Evolutionary conservation across 2,888 invertebrate species (phyloP).

Genomic region (Troides helena): DNA sequence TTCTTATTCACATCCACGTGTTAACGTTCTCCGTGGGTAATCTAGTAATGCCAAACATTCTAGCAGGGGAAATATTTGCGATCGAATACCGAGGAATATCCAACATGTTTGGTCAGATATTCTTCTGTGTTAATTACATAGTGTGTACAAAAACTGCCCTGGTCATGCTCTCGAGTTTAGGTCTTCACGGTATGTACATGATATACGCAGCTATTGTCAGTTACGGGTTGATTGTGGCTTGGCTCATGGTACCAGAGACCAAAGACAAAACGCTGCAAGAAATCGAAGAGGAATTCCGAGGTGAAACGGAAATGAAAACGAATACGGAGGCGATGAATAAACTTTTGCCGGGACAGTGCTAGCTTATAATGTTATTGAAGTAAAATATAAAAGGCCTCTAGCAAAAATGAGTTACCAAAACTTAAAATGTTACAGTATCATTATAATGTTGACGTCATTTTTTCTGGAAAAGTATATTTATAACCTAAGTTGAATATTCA

Average conservation of each 20-base stretch:
- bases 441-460: too few species aligned
- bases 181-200: constrained; percentile 77
- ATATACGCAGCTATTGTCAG: constrained; percentile 76
- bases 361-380: too few species aligned
- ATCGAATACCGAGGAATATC: constrained; percentile 81
- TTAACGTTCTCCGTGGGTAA: constrained; percentile 78
- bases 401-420: too few species aligned
- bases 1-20: constrained; percentile 74
- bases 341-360: not conserved
- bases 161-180: constrained; percentile 65
- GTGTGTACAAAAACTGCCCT: constrained; percentile 82
- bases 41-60: constrained; percentile 83
- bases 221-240: constrained; percentile 49
- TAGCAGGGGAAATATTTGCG: constrained; percentile 85
- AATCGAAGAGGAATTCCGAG: constrained; percentile 80
- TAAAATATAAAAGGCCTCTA: too few species aligned
- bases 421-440: too few species aligned
- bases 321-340: not conserved
- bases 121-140: constrained; percentile 80
- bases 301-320: constrained; percentile 24
- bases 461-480: too few species aligned
- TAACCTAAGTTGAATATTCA: too few species aligned
- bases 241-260: constrained; percentile 80
- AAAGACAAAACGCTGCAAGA: constrained; percentile 82
- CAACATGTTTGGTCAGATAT: constrained; percentile 79